A percentile compares a stretch with the other conserved stretches of the same genome.
phyloP scores from a whole-genome alignment of 2,113 vertebrate genomes.

The Nycticorax nycticorax region DNA sequence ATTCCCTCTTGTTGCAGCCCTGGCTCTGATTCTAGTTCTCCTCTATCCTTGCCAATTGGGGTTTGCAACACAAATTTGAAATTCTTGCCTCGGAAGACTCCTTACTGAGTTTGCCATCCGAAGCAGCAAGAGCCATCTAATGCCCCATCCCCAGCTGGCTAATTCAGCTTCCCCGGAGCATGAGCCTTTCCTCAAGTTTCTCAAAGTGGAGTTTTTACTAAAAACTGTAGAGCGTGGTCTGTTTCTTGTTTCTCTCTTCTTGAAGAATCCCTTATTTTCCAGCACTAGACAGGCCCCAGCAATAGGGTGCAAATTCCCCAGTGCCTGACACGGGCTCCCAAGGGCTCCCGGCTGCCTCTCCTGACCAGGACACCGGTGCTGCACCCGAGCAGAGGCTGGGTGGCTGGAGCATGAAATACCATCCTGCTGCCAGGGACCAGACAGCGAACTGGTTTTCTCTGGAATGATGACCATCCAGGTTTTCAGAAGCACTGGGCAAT shows the following conservation, averaged over 20 bases:
- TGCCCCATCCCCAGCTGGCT: background rate
- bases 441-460: background rate
- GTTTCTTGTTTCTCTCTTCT: background rate
- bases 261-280: background rate
- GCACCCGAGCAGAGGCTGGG: background rate
- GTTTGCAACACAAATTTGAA: background rate
- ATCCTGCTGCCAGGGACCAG: background rate
- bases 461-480: background rate
- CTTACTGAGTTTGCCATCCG: rapidly evolving
- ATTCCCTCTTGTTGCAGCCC: background rate
- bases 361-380: rapidly evolving
- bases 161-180: background rate
- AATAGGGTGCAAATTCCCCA: background rate
- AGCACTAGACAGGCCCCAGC: background rate
- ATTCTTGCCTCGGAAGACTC: background rate
- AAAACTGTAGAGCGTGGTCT: background rate
- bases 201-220: background rate
- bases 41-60: background rate
- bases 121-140: background rate
- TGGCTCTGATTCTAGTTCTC: background rate
- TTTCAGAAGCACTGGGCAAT: background rate
- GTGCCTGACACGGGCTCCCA: rapidly evolving
- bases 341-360: background rate
- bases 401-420: background rate
- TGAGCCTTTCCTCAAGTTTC: background rate